phyloP scores from a whole-genome alignment of 2,113 vertebrate genomes.

The Amazona vittata region DNA sequence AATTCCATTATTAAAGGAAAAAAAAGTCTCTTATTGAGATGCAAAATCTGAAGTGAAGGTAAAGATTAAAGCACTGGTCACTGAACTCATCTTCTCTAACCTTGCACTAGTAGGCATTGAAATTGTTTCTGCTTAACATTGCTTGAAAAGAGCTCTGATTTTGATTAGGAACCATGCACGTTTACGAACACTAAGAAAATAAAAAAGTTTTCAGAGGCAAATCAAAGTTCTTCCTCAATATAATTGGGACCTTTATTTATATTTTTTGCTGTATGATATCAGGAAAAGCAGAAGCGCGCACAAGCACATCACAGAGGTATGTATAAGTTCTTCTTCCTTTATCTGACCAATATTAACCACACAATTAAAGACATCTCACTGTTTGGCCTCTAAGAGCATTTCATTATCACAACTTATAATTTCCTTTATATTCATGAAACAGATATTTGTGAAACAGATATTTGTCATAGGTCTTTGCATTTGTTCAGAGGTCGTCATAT shows the following conservation, averaged over 20 bases:
- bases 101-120: background rate
- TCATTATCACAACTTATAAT: background rate
- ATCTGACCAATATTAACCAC: background rate
- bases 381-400: background rate
- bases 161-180: background rate
- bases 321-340: background rate
- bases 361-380: background rate
- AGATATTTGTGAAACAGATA: background rate
- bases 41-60: constrained; percentile 21
- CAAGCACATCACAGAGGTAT: background rate
- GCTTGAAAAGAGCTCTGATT: background rate
- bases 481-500: background rate
- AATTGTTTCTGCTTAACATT: background rate
- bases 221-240: background rate
- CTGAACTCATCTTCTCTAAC: background rate
- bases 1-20: background rate
- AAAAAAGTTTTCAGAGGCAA: background rate
- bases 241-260: background rate
- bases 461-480: background rate
- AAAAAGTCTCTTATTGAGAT: background rate
- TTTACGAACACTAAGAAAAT: background rate
- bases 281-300: background rate
- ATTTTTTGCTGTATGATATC: background rate
- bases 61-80: background rate
- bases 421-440: background rate